Evolutionary conservation across 2,797 vertebrate species (phyloP), one percentile per base, ranked within the genome.

Genomic region (Brachymystax lenok): DNA sequence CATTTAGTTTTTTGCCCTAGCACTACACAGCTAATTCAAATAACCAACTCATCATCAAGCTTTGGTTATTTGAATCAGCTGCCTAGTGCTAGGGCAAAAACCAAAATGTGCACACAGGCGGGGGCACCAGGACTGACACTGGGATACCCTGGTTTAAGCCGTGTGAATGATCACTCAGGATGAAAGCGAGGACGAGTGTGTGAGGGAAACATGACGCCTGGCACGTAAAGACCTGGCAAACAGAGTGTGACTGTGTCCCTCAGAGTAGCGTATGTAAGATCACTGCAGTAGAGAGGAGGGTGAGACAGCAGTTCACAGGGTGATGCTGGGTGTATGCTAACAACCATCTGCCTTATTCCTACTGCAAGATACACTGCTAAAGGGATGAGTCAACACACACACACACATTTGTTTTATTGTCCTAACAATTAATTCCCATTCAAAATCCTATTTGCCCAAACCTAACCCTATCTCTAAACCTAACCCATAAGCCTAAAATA

Each of bases 261-360:
- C 66, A 24, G 63, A 70, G 51, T 67, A 77, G 76, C 61, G 46
- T 63, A 63, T 63, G 59, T 63, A 24, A 63, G 21, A 63, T 73
- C 54, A 56, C 56, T 35, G 64, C 69, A 30, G 71, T 76, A 33
- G 73, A 69, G 51, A 14, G 46, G 69, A 54, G 66, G 73, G 78
- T 72, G 73, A 75, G 69, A 77, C 77, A 71, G 59, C 77, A 73
- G 77, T 84, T 81, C 81, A 81, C 71, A 63, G n/a, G 59, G 59
- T 27, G 59, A 61, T 61, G n/a, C 59, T 64, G 63, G 4, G 75
- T 78, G 71, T 71, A 76, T 79, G 76, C 81, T 83, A 71, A 40
- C 64, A 59, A 68, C 85, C 79, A 86, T 86, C 79, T 86, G 85
- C 69, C 24, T 82, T 71, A 24, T 73, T 16, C 69, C 69, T 77